Evolutionary conservation across 2,113 vertebrate genomes (phyloP).

Genomic region (Lipophrys pholis): DNA sequence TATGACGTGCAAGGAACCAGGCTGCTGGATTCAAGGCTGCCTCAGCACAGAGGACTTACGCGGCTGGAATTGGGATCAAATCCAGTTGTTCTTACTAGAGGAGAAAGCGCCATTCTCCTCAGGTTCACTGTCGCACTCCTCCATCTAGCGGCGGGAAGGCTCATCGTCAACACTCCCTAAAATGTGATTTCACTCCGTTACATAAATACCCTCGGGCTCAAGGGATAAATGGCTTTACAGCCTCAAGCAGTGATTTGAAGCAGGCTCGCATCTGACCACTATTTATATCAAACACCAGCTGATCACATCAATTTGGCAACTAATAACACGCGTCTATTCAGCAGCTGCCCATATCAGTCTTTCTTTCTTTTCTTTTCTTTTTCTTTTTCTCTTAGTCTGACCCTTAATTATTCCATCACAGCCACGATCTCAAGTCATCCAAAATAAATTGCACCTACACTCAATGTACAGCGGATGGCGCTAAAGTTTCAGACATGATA

Average conservation of each 20-base stretch:
- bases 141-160: slow-evolving; percentile 64
- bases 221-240: not conserved
- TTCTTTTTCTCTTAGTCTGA: not conserved
- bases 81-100: slow-evolving; percentile 10
- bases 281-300: not conserved
- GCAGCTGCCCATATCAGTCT: no score
- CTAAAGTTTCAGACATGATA: not conserved
- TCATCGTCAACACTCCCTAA: not conserved
- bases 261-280: not conserved
- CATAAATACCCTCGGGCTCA: slow-evolving; percentile 29
- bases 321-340: no score
- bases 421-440: not conserved
- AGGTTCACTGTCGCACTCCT: slow-evolving; percentile 20
- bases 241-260: not conserved
- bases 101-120: slow-evolving; percentile 25
- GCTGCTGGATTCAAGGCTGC: slow-evolving; percentile 31
- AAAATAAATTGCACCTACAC: slow-evolving; percentile 49
- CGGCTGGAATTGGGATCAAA: slow-evolving; percentile 19
- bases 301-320: not conserved
- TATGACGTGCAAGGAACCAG: slow-evolving; percentile 49
- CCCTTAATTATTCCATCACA: slow-evolving; percentile 38
- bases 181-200: slow-evolving; percentile 9
- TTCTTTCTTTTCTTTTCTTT: rapidly evolving
- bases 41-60: slow-evolving; percentile 11
- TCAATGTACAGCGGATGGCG: slow-evolving; percentile 52